Percentiles rank a stretch among this genome's conserved stretches.
Conservation (phyloP, 2,797 vertebrate genomes). For the Fistularia commersonii region DNA sequence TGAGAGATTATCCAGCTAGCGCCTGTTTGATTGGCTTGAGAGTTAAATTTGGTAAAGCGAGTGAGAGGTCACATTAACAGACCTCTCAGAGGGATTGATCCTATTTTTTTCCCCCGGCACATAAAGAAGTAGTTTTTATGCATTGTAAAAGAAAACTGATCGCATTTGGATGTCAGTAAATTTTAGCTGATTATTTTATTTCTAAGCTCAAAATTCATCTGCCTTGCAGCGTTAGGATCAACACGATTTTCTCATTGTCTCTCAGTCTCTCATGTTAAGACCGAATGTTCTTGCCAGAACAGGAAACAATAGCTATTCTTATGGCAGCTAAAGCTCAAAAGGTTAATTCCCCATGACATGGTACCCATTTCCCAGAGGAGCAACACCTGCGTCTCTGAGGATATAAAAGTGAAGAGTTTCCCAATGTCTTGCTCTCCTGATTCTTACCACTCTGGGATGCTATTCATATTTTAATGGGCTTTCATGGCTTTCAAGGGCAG, state of each 20-base stretch:
- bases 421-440: conserved; percentile 16
- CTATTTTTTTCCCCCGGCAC: not conserved
- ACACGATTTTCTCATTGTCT: conserved; percentile 13
- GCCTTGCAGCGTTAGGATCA: conserved; percentile 3
- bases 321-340: conserved; percentile 33
- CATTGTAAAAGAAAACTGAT: too few species aligned
- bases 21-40: conserved; percentile 64
- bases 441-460: conserved; percentile 8
- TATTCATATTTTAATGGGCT: conserved; percentile 58
- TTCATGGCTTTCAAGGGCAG: conserved; percentile 39
- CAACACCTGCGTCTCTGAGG: conserved; percentile 32
- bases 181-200: not conserved
- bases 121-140: not conserved
- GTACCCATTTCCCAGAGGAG: conserved; percentile 20
- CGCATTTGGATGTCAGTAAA: not conserved
- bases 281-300: conserved; percentile 22
- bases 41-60: conserved; percentile 56
- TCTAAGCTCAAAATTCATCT: conserved; percentile 1
- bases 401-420: not conserved
- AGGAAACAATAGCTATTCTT: conserved; percentile 46
- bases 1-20: conserved; percentile 42
- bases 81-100: not conserved
- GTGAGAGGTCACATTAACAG: conserved; percentile 33
- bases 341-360: conserved; percentile 44
- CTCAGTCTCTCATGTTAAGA: conserved; percentile 11